Evolutionary conservation across 2,888 invertebrate genomes (phyloP), one percentile per base, ranked within the genome.

Genomic region (Lymantria monacha): DNA sequence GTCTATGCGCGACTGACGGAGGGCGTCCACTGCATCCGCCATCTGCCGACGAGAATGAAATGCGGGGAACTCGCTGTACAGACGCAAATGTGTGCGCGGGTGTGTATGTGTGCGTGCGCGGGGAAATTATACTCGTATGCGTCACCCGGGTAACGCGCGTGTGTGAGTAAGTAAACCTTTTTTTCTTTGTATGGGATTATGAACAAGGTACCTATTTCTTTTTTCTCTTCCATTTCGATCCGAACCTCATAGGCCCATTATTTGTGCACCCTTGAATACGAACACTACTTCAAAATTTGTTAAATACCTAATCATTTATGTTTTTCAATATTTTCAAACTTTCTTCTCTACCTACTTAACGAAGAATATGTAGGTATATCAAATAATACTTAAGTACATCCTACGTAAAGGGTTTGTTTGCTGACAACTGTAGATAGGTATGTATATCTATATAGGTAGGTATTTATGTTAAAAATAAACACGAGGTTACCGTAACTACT

Each of bases 11-110:
- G 89, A 89, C 89, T 87, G 88, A 88, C 86, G 82, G 83, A 83
- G 82, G 81, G 87, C 90, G 87, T 85, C 85, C 81, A 84, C 89
- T 87, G 87, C 87, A 88, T 90, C 90, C 89, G 91, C 91, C 91
- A 91, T 91, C 90, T 90, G 89, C 90, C 89, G 91, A 87, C 88
- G 83, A 83, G 87, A 90, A 87, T 87, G 89, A 90, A 76, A 88
- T 86, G 86, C 85, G 83, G 84, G 85, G 81, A 86, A 86, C 85
- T 83, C 79, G 83, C 82, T 84, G 79, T 81, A 66, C 70, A 67
- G 54, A 55, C 61, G 70, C 68, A 70, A 56, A 57, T 66, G 83
- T 85, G 83, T 81, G 84, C 71, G 53, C 0, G 10, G 7, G 1
- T 9, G 79, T 59, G 63, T 63, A 58, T 61, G 58, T 72, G 70